Evolutionary conservation across 1,140 invertebrate genomes (phyloP).

Genomic region (Lethrus apterus): DNA sequence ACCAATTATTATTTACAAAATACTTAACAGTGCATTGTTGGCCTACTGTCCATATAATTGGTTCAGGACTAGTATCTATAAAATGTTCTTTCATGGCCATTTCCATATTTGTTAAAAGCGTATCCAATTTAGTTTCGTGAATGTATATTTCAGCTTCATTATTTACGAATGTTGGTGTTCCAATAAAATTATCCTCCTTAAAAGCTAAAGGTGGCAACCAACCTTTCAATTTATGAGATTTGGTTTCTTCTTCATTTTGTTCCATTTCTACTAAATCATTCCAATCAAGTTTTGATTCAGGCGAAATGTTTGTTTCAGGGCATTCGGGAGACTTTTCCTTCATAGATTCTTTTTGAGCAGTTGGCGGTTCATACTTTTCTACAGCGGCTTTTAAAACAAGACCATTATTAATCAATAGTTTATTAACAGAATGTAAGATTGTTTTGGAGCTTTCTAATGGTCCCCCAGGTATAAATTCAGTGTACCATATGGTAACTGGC

Average conservation of each 20-base stretch:
- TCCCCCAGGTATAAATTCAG: conserved; percentile 16
- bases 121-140: conserved; percentile 41
- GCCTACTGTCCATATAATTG: conserved; percentile 45
- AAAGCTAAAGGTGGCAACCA: conserved; percentile 40
- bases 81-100: conserved; percentile 46
- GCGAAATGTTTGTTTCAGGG: neutral
- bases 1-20: conserved; percentile 53
- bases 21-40: conserved; percentile 58
- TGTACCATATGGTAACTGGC: conserved; percentile 24
- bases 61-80: conserved; percentile 40
- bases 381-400: conserved; percentile 10
- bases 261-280: conserved; percentile 5
- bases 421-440: conserved; percentile 10
- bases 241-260: neutral
- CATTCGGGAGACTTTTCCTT: neutral
- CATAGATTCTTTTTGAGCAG: neutral
- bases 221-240: conserved; percentile 6
- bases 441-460: conserved; percentile 19
- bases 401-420: conserved; percentile 15
- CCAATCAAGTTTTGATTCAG: conserved; percentile 1
- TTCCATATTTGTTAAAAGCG: conserved; percentile 45
- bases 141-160: conserved; percentile 49
- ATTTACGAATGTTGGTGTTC: conserved; percentile 50
- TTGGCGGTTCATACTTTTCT: neutral
- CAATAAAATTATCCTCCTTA: conserved; percentile 42